Percentiles rank a stretch among this genome's conserved stretches.
Conservation (phyloP, 2,888 invertebrate species). For the Tryphoninae sp. region DNA sequence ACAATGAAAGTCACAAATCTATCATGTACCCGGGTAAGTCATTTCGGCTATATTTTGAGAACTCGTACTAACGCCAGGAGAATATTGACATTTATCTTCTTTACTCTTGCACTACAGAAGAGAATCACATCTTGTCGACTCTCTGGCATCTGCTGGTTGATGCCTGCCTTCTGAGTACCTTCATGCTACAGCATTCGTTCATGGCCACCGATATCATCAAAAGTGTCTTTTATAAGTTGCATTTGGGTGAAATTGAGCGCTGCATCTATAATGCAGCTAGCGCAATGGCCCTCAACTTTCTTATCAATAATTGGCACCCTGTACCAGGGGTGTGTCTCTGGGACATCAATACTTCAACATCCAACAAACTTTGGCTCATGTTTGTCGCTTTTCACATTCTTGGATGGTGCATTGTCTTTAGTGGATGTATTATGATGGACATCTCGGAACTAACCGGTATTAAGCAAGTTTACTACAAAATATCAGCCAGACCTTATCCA, state of each 20-base stretch:
- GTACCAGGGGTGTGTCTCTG: constrained; percentile 82
- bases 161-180: constrained; percentile 82
- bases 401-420: constrained; percentile 84
- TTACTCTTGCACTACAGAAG: constrained; percentile 67
- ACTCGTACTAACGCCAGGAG: too few species aligned
- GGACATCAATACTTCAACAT: constrained; percentile 82
- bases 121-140: constrained; percentile 73
- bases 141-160: constrained; percentile 81
- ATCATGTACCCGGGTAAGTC: constrained; percentile 64
- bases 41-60: background rate
- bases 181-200: constrained; percentile 84
- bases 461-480: constrained; percentile 85
- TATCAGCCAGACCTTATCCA: constrained; percentile 82
- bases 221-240: constrained; percentile 79
- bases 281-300: constrained; percentile 81
- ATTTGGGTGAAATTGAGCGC: constrained; percentile 79
- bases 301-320: constrained; percentile 83
- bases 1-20: constrained; percentile 76
- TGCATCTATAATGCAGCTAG: constrained; percentile 75
- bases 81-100: constrained; percentile 1
- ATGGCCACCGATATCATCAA: constrained; percentile 83
- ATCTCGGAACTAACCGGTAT: constrained; percentile 84
- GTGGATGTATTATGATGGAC: constrained; percentile 85
- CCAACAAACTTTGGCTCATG: constrained; percentile 81
- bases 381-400: constrained; percentile 82